These are phyloP conservation scores for Microctonus aethiopoides DNA, from an alignment of 2,888 invertebrate species.

Conservation along the genomic window DNA sequence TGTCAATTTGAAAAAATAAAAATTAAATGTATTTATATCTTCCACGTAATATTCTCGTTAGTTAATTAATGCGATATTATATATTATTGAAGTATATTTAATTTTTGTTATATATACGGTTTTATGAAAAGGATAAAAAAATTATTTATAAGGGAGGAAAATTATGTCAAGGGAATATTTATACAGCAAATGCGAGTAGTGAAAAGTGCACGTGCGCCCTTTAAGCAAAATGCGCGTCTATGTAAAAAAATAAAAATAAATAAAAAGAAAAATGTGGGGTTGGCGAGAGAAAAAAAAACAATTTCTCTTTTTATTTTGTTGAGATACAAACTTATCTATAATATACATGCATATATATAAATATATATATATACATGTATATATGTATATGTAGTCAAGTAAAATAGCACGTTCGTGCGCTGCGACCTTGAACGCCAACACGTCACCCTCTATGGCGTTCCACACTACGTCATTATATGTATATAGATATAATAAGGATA, in stretches of 20 bases:
- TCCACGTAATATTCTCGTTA: not conserved
- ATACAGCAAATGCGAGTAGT: not conserved
- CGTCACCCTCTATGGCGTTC: constrained; percentile 36
- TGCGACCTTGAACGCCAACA: constrained; percentile 21
- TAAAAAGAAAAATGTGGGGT: not conserved
- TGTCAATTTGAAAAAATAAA: not conserved
- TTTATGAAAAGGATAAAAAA: too few species aligned
- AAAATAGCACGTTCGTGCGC: not conserved
- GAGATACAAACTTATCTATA: not conserved
- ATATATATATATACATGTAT: constrained; percentile 50
- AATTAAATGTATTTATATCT: not conserved
- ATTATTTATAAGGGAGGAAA: not conserved
- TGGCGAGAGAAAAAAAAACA: not conserved
- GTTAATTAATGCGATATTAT: not conserved
- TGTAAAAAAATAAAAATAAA: not conserved
- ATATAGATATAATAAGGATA: not conserved
- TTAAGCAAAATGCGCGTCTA: not conserved
- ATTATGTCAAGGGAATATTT: not conserved
- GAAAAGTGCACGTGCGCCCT: too few species aligned
- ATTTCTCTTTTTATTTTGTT: not conserved
- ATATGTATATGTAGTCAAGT: not conserved
- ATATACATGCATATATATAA: constrained; percentile 36
- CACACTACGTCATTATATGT: constrained; percentile 36
- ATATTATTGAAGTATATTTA: too few species aligned
- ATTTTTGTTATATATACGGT: not conserved